These are phyloP conservation scores for Oreochromis spilurus DNA, from an alignment of 2,113 vertebrate genomes.

Conservation along the genomic window DNA sequence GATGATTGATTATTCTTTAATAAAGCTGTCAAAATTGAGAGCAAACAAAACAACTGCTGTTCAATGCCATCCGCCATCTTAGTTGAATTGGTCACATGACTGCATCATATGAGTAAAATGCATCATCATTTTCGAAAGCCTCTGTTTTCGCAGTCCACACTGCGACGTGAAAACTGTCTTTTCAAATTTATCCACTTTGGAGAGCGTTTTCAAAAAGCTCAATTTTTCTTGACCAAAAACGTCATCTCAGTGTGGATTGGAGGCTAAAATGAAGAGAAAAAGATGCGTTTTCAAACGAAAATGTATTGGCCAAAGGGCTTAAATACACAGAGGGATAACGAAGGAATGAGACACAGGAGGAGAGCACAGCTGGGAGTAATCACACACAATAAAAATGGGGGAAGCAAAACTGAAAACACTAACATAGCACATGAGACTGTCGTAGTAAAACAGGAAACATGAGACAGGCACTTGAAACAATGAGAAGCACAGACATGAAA, in stretches of 20 bases:
- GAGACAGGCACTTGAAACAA: not conserved
- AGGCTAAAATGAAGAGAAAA: not conserved
- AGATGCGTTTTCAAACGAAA: not conserved
- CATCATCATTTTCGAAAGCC: accelerated
- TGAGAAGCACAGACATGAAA: not conserved
- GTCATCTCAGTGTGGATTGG: accelerated
- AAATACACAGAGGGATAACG: not conserved
- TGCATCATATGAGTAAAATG: not conserved
- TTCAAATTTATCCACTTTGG: not conserved
- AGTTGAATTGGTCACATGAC: not conserved
- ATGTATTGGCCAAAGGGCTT: not conserved
- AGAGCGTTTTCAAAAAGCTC: not conserved
- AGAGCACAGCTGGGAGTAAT: not conserved
- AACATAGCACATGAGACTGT: not conserved
- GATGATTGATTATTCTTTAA: not conserved
- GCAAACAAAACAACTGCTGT: not conserved
- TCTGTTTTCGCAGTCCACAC: not conserved
- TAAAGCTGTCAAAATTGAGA: not conserved
- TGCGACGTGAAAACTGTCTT: accelerated
- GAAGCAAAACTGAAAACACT: not conserved
- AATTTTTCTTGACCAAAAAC: not conserved
- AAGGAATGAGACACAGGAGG: not conserved
- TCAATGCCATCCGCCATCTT: accelerated
- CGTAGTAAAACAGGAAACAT: not conserved
- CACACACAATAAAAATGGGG: not conserved